Percentiles rank a stretch among this genome's conserved stretches.
These are phyloP conservation scores for Microctonus aethiopoides DNA, from an alignment of 2,888 invertebrate species.

Conservation along the genomic window DNA sequence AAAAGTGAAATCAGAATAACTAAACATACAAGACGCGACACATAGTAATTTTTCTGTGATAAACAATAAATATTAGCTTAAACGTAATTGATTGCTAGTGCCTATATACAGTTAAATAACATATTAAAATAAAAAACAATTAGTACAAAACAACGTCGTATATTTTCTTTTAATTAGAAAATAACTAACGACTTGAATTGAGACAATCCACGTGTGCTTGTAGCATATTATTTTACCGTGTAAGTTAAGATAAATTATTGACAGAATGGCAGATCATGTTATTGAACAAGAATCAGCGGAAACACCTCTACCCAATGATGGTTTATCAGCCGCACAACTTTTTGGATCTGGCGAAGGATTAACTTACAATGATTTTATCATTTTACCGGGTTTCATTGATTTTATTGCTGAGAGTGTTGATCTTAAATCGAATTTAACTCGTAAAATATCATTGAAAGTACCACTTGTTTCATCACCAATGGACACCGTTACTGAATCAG, in stretches of 20 bases:
- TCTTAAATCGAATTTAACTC: constrained; percentile 89
- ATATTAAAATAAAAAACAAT: too few species aligned
- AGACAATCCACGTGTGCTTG: too few species aligned
- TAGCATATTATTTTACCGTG: too few species aligned
- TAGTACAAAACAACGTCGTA: too few species aligned
- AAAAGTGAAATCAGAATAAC: too few species aligned
- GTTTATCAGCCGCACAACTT: constrained; percentile 84
- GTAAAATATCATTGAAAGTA: constrained; percentile 86
- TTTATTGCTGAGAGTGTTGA: constrained; percentile 94
- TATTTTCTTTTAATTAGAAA: too few species aligned
- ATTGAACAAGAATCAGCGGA: constrained; percentile 52
- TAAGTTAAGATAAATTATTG: background rate
- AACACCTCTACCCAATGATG: constrained; percentile 74
- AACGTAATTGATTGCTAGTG: too few species aligned
- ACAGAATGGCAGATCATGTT: constrained; percentile 62
- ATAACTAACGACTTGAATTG: too few species aligned
- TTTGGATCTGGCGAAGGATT: constrained; percentile 88
- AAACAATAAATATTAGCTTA: too few species aligned
- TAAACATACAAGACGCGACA: too few species aligned
- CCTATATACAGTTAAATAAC: too few species aligned
- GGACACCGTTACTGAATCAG: constrained; percentile 99
- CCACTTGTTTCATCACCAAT: constrained; percentile 98
- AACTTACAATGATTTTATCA: constrained; percentile 97
- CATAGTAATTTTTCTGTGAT: too few species aligned
- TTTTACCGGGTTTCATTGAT: constrained; percentile 96